Evolutionary conservation across 2,888 invertebrate species (phyloP).

Genomic region (Yponomeuta plumbellus): DNA sequence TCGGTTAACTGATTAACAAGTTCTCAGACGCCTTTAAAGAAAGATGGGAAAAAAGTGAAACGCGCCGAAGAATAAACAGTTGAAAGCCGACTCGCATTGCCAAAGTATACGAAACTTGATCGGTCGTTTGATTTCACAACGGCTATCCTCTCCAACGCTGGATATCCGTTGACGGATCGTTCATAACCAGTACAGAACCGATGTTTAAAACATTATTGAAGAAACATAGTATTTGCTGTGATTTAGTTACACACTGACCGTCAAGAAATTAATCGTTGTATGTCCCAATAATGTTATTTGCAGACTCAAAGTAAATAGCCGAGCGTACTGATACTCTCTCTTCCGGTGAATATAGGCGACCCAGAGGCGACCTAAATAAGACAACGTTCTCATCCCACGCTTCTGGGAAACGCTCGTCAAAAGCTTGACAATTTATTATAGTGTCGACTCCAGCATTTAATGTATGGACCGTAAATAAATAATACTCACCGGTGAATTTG

Average conservation of each 20-base stretch:
- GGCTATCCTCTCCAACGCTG: slow-evolving; percentile 14
- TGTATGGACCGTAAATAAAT: slow-evolving; percentile 12
- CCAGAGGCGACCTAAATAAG: slow-evolving; percentile 51
- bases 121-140: slow-evolving; percentile 37
- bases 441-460: slow-evolving; percentile 6
- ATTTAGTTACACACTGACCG: background rate
- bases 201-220: background rate
- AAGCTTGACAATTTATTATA: slow-evolving; percentile 36
- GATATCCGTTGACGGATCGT: slow-evolving; percentile 5
- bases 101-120: slow-evolving; percentile 31
- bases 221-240: background rate
- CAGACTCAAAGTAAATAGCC: slow-evolving; percentile 27
- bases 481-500: background rate
- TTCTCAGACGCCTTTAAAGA: background rate
- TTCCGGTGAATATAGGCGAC: slow-evolving; percentile 44
- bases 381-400: slow-evolving; percentile 45
- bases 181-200: background rate
- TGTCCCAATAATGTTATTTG: slow-evolving; percentile 31
- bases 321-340: slow-evolving; percentile 27
- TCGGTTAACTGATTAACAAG: background rate
- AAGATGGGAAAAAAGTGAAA: slow-evolving; percentile 46
- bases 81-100: slow-evolving; percentile 36
- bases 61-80: slow-evolving; percentile 43
- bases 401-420: slow-evolving; percentile 58
- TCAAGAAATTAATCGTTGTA: slow-evolving; percentile 11